Evolutionary conservation across 2,888 invertebrate species (phyloP).

Genomic region (Pristionchus entomophagus): DNA sequence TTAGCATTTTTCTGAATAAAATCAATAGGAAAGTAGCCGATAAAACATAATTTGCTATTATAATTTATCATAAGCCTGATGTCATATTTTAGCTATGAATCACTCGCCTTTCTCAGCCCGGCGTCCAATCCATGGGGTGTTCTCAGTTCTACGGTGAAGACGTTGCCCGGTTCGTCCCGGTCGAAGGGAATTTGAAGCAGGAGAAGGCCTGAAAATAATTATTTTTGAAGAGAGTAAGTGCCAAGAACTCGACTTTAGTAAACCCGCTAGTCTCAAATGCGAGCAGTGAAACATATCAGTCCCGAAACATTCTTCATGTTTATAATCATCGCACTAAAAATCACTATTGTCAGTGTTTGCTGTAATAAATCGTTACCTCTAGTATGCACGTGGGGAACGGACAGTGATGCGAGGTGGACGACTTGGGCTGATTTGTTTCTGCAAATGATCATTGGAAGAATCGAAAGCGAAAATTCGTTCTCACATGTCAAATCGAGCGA

Average conservation of each 20-base stretch:
- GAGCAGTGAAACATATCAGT: background rate
- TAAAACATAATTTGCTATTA: background rate
- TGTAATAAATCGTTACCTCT: too few relatives aligned
- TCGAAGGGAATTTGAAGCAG: conserved; percentile 71
- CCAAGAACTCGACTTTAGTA: background rate
- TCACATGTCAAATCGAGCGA: background rate
- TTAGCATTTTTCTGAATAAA: background rate
- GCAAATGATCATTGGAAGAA: background rate
- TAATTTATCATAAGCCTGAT: background rate
- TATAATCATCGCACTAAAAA: too few relatives aligned
- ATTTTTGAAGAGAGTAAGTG: too few relatives aligned
- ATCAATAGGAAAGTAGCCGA: too few relatives aligned
- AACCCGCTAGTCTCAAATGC: background rate
- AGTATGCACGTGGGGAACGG: conserved; percentile 64
- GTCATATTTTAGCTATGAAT: background rate
- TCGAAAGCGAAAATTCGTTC: background rate
- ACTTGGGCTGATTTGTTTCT: conserved; percentile 55
- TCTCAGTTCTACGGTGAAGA: conserved; percentile 71
- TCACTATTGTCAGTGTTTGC: too few relatives aligned
- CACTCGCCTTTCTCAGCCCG: conserved; percentile 62
- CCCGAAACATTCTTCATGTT: background rate
- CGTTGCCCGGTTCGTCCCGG: conserved; percentile 70
- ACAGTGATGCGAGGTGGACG: conserved; percentile 67
- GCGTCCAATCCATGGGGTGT: conserved; percentile 67
- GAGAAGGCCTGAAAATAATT: conserved; percentile 52